Evolutionary conservation across 2,888 invertebrate species (phyloP), one percentile per base, ranked within the genome.

Genomic region (Hydrotaea diabolus): DNA sequence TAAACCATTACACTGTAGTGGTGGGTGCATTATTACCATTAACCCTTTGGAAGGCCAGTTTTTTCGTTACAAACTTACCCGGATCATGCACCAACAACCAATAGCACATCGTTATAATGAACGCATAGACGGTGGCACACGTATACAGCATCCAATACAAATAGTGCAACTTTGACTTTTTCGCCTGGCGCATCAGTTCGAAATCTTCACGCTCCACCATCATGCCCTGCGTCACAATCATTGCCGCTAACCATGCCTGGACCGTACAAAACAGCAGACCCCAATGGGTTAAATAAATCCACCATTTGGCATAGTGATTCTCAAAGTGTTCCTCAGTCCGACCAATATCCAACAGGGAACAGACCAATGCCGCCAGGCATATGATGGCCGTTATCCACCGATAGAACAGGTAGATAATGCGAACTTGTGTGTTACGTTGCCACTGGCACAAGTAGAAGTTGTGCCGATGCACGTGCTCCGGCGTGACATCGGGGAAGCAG

Each of bases 61-160:
- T n/a, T n/a, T n/a, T n/a, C n/a, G n/a, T n/a, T n/a, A n/a, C 53
- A 3, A n/a, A 84, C 90, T 91, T 90, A 96, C 96, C 94, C 86
- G 96, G 94, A 91, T 96, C 94, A 91, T 96, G 95, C 9, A 97
- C 95, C 72, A 95, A 92, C 71, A 91, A 88, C 93, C 93, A 93
- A 86, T 93, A 93, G 86, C 92, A 92, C 89, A 92, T 91, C 74
- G 93, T 92, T 15, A 93, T 91, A 49, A 93, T 92, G 73, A 93
- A 93, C 69, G 92, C 92, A 81, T 93, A 93, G 46, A 93, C 93
- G 7, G 93, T 93, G 31, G 92, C 93, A 80, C 92, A 90, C 77
- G 92, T 92, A 83, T 93, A 93, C 73, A 92, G 88, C 85, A 93
- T 90, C 93, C 93, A 93, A 86, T 93, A 93, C 17, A 92, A 87